phyloP scores from a whole-genome alignment of 2,888 invertebrate species.

The Laothoe populi region DNA sequence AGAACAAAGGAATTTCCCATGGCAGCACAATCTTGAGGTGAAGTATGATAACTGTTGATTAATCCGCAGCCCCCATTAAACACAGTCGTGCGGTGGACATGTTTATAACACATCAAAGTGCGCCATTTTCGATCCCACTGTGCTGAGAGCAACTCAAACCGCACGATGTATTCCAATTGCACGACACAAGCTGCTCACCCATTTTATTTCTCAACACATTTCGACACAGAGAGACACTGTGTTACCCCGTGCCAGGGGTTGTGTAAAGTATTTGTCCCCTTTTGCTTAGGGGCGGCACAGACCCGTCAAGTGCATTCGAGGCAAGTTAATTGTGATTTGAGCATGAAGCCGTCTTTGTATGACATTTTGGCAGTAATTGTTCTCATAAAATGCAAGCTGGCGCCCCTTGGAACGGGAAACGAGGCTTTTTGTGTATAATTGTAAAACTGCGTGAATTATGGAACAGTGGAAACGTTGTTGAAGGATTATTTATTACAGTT shows the following conservation, averaged over 20 bases:
- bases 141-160: background rate
- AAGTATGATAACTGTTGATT: conserved; percentile 19
- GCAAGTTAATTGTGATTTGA: conserved; percentile 21
- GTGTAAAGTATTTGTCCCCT: background rate
- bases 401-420: conserved; percentile 11
- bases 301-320: conserved; percentile 22
- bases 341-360: conserved; percentile 23
- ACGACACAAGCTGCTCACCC: background rate
- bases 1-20: background rate
- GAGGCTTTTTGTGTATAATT: conserved; percentile 6
- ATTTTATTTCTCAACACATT: background rate
- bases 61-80: conserved; percentile 6
- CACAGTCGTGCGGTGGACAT: conserved; percentile 2
- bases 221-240: conserved; percentile 10
- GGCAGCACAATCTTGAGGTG: background rate
- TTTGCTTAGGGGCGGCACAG: conserved; percentile 20
- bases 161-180: background rate
- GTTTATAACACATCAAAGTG: conserved; percentile 20
- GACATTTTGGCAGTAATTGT: conserved; percentile 25
- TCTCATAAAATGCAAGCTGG: conserved; percentile 24
- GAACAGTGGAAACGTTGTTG: background rate
- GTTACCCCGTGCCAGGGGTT: background rate
- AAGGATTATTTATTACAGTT: background rate
- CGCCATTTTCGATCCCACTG: conserved; percentile 15
- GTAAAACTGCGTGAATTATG: conserved; percentile 8